Evolutionary conservation across 1,140 invertebrate species (phyloP).

Genomic region (Meteorus sp.): DNA sequence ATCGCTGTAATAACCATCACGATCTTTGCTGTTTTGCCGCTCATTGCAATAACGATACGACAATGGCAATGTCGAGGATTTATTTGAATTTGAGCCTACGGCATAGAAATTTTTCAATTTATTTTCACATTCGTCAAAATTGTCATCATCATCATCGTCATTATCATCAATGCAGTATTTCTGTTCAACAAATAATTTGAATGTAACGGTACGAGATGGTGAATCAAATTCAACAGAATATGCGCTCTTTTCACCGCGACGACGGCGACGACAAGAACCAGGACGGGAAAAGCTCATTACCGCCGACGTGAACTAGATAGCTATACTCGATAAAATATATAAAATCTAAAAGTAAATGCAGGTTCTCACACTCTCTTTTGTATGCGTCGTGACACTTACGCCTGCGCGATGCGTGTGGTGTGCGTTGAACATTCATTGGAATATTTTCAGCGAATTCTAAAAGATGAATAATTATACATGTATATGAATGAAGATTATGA

Average conservation of each 20-base stretch:
- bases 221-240: constrained; percentile 23
- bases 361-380: no score
- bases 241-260: constrained; percentile 11
- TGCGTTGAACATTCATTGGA: constrained; percentile 78
- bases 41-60: constrained; percentile 60
- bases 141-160: constrained; percentile 7
- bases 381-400: constrained; percentile 71
- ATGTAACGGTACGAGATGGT: constrained; percentile 20
- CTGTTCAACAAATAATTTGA: constrained; percentile 18
- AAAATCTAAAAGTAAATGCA: constrained; percentile 1
- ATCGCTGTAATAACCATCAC: constrained; percentile 85
- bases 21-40: constrained; percentile 66
- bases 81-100: constrained; percentile 60
- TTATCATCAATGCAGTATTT: constrained; percentile 4
- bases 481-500: background rate
- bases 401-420: constrained; percentile 78
- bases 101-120: constrained; percentile 13
- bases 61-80: constrained; percentile 77
- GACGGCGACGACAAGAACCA: no score
- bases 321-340: constrained; percentile 19
- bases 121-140: background rate
- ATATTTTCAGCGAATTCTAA: constrained; percentile 85
- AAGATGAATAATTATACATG: constrained; percentile 26
- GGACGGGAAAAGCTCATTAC: constrained; percentile 25
- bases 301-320: constrained; percentile 10